Percentiles rank a stretch among this genome's conserved stretches.
These are phyloP conservation scores for Folsomia candida DNA, from an alignment of 2,888 invertebrate species.

Conservation along the genomic window DNA sequence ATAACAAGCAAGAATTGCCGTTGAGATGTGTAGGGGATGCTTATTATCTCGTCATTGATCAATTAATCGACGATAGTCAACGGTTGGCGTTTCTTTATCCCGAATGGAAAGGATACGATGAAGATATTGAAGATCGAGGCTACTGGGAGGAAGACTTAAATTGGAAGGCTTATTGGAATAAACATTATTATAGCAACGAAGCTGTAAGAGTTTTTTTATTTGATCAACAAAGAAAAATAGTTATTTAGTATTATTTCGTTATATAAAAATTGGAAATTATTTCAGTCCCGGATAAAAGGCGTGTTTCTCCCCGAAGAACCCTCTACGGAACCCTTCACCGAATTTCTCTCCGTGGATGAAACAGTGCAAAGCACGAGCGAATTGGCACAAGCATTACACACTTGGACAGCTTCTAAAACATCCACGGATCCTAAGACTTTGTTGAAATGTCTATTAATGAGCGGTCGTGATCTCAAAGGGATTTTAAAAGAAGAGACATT, in stretches of 20 bases:
- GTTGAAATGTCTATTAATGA: constrained; percentile 12
- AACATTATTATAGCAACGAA: neutral
- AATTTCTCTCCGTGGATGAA: neutral
- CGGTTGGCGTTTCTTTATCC: constrained; percentile 5
- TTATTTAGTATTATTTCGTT: no score
- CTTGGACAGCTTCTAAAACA: neutral
- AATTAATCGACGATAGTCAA: constrained; percentile 18
- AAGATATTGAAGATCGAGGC: neutral
- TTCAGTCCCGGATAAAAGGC: no score
- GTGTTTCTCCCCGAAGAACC: no score
- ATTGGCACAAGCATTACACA: neutral
- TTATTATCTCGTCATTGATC: constrained; percentile 17
- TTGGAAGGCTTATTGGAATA: neutral
- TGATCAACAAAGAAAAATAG: no score
- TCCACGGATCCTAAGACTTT: neutral
- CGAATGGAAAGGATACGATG: neutral
- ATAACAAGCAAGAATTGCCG: neutral
- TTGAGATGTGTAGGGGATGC: constrained; percentile 16
- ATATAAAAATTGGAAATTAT: no score
- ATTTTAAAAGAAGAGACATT: constrained; percentile 10
- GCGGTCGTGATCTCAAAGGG: constrained; percentile 22
- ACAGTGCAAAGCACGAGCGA: neutral
- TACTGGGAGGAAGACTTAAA: neutral
- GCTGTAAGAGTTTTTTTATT: no score
- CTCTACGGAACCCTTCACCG: neutral